phyloP scores from a whole-genome alignment of 2,797 vertebrate genomes.

The Tenualosa ilisha region DNA sequence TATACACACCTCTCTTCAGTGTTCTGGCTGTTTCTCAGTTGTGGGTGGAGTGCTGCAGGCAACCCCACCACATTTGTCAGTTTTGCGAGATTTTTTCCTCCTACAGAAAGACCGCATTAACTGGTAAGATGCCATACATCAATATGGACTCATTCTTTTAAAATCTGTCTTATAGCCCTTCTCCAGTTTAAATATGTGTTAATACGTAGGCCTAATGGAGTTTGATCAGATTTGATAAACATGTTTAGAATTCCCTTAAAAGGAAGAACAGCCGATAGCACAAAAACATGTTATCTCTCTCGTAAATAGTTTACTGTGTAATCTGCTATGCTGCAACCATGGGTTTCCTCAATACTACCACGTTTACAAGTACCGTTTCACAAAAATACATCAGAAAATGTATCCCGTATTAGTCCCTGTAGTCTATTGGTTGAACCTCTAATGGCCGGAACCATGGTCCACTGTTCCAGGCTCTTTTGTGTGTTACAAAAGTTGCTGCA shows the following conservation, averaged over 20 bases:
- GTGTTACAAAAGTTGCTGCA: neutral
- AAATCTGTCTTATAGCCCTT: neutral
- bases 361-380: neutral
- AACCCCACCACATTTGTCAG: constrained; percentile 64
- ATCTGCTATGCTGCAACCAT: neutral
- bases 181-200: neutral
- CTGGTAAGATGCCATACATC: constrained; percentile 74
- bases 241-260: too few relatives aligned
- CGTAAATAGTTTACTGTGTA: neutral
- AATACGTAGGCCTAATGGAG: too few relatives aligned
- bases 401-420: too few relatives aligned
- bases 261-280: too few relatives aligned
- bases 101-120: constrained; percentile 78
- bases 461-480: neutral
- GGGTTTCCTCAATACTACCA: neutral
- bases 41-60: constrained; percentile 80
- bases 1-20: constrained; percentile 76
- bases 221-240: too few relatives aligned
- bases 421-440: neutral
- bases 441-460: neutral
- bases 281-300: neutral
- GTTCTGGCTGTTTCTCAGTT: constrained; percentile 66
- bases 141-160: neutral
- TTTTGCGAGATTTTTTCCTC: constrained; percentile 80
- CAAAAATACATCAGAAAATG: too few relatives aligned